Evolutionary conservation across 1,140 invertebrate species (phyloP), one percentile per base, ranked within the genome.

Genomic region (Drosophila serrata): DNA sequence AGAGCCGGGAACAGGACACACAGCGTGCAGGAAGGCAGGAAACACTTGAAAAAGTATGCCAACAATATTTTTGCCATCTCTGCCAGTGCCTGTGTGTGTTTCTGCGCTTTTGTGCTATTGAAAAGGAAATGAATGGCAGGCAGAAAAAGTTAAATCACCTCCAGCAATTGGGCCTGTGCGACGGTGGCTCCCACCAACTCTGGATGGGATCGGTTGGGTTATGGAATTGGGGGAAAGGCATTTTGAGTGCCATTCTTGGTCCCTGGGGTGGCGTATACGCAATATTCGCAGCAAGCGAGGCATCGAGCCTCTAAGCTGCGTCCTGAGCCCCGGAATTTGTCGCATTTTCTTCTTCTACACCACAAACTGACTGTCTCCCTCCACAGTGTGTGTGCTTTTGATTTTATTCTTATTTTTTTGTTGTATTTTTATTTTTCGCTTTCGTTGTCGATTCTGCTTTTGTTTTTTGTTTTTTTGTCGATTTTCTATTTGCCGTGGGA

Each of bases 21-120:
- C 64, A 78, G 46, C 46, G 46, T 60, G 75, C 79, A 73, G 69
- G 69, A 59, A 49, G 75, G 76, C 75, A 82, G 82, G 82, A 87
- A 87, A 78, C 85, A 87, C 84, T 87, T 88, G 79, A 79, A 87
- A 87, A 87, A 87, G 82, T 87, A 82, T 82, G 84, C 82, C 84
- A 87, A 87, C 82, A 88, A 87, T 87, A 87, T 88, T 86, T 87
- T 43, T 69, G 43, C 69, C 68, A 68, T 75, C 59, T 77, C 57
- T 63, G 17, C 60, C 49, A 19, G 29, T 24, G 31, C 68, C 35
- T 9, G 27, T 49, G 56, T 56, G 33, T 86, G 67, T 9, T 19
- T 48, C 15, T 75, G 79, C 72, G 79, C 75, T 73, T 82, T 86
- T 76, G 75, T 88, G 67, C 84, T 80, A 88, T 87, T 87, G 84